Conservation (phyloP, 2,113 vertebrate genomes). For the Antennarius striatus region DNA sequence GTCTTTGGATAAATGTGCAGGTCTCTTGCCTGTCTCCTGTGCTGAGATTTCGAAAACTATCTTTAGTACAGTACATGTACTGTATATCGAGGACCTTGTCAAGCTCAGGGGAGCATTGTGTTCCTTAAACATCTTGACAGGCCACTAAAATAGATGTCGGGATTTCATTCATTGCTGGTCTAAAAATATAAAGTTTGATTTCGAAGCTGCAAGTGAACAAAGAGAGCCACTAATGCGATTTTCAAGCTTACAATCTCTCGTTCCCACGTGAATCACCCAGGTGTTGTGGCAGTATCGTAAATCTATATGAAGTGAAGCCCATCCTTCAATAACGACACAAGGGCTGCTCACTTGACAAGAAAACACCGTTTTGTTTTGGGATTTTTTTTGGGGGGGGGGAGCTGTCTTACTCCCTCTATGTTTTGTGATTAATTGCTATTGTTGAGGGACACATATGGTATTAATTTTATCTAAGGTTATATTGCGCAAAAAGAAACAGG, state of each 20-base stretch:
- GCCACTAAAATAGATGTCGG: constrained; percentile 67
- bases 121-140: constrained; percentile 62
- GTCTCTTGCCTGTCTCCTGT: constrained; percentile 30
- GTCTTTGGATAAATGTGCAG: constrained; percentile 27
- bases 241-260: constrained; percentile 34
- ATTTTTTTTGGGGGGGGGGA: too few species aligned
- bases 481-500: constrained; percentile 49
- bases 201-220: constrained; percentile 58
- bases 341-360: constrained; percentile 15
- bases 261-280: constrained; percentile 47
- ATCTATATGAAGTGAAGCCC: constrained; percentile 46
- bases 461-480: constrained; percentile 45
- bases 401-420: constrained; percentile 20
- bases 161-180: constrained; percentile 57
- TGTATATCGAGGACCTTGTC: constrained; percentile 59
- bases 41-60: constrained; percentile 58
- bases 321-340: constrained; percentile 20
- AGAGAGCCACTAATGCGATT: constrained; percentile 59
- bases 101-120: constrained; percentile 59
- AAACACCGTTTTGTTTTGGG: constrained; percentile 17
- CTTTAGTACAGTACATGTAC: constrained; percentile 55
- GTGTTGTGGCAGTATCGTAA: constrained; percentile 44
- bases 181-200: constrained; percentile 69
- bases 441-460: constrained; percentile 51
- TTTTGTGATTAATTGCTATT: constrained; percentile 7